These are phyloP conservation scores for Equus przewalskii DNA, from an alignment of 2,113 vertebrate genomes.

Conservation along the genomic window DNA sequence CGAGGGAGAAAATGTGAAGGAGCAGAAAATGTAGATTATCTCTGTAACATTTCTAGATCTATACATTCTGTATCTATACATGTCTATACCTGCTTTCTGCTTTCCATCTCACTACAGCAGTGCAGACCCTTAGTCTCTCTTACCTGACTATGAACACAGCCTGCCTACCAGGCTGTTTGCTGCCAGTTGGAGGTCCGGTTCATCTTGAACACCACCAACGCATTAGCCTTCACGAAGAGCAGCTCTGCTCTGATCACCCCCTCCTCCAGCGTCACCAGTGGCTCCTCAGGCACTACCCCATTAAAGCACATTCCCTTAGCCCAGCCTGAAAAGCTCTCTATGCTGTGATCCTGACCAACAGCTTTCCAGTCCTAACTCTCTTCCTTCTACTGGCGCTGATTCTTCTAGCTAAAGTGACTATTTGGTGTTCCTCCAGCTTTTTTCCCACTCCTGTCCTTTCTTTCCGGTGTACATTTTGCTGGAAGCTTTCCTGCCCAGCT, in stretches of 20 bases:
- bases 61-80: not conserved
- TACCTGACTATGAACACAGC: not conserved
- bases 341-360: too few species aligned
- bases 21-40: not conserved
- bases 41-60: not conserved
- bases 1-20: not conserved
- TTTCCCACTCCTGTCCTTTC: not conserved
- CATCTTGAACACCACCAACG: not conserved
- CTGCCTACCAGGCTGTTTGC: not conserved
- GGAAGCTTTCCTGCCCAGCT: not conserved
- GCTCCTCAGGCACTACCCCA: rapidly evolving
- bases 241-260: not conserved
- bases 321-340: not conserved
- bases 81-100: not conserved
- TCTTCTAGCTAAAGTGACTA: not conserved
- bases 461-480: not conserved
- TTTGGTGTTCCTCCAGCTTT: not conserved
- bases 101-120: not conserved
- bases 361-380: not conserved
- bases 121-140: not conserved
- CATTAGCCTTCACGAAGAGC: not conserved
- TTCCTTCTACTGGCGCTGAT: not conserved
- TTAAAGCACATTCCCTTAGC: not conserved
- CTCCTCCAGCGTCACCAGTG: not conserved
- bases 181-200: not conserved